Evolutionary conservation across 2,797 vertebrate genomes (phyloP).

Genomic region (Danio jaintianensis): DNA sequence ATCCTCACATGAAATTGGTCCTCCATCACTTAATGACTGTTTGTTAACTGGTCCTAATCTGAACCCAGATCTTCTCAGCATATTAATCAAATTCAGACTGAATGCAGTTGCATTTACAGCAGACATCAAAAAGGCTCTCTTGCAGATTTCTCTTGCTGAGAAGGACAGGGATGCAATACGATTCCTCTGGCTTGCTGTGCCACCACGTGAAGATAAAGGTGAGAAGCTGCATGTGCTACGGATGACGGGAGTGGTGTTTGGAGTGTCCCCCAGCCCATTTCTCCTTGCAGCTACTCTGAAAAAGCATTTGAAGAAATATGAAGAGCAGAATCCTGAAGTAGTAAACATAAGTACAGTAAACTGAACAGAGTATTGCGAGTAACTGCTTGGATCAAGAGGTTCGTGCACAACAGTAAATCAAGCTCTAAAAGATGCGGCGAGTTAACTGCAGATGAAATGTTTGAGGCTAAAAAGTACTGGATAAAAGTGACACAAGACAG

Average conservation of each 20-base stretch:
- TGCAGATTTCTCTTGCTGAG: conserved; percentile 46
- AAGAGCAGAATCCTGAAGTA: neutral
- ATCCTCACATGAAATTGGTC: too few species aligned
- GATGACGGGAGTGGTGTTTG: conserved; percentile 51
- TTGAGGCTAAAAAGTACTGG: conserved; percentile 47
- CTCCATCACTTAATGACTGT: too few species aligned
- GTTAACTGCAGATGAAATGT: conserved; percentile 37
- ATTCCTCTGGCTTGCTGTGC: conserved; percentile 49
- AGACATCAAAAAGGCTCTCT: too few species aligned
- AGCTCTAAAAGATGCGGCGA: too few species aligned
- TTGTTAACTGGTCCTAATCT: too few species aligned
- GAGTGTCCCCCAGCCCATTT: conserved; percentile 35
- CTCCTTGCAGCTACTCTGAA: conserved; percentile 43
- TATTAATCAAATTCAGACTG: too few species aligned
- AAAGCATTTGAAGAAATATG: conserved; percentile 36
- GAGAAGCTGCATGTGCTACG: neutral
- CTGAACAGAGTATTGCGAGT: too few species aligned
- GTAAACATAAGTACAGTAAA: too few species aligned
- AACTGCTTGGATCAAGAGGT: too few species aligned
- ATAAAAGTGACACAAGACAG: conserved; percentile 23
- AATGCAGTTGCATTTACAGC: too few species aligned
- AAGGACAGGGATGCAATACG: conserved; percentile 37
- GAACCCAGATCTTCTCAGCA: too few species aligned
- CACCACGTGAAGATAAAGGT: neutral
- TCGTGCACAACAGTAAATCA: too few species aligned